phyloP scores from a whole-genome alignment of 2,888 invertebrate genomes.

The Drosophila yooni region DNA sequence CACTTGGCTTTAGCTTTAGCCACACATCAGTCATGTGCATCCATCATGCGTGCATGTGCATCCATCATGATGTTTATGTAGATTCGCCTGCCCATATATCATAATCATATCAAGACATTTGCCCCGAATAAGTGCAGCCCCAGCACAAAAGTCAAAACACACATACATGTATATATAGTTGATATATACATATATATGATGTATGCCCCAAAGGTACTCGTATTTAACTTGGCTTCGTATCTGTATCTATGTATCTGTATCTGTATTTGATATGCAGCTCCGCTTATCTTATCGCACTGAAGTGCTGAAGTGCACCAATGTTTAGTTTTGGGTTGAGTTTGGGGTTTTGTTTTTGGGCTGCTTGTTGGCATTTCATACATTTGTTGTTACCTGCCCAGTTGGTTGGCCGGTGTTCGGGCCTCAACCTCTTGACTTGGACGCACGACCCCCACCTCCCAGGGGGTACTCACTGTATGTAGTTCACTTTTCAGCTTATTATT shows the following conservation, averaged over 20 bases:
- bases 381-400: slow-evolving; percentile 60
- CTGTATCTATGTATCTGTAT: slow-evolving; percentile 20
- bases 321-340: slow-evolving; percentile 44
- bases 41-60: slow-evolving; percentile 56
- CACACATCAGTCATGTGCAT: slow-evolving; percentile 55
- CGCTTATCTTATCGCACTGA: slow-evolving; percentile 63
- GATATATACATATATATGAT: not conserved
- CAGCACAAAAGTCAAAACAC: not conserved
- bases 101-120: slow-evolving; percentile 59
- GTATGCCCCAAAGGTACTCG: slow-evolving; percentile 34
- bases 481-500: slow-evolving; percentile 34
- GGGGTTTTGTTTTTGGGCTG: slow-evolving; percentile 48
- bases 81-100: slow-evolving; percentile 73
- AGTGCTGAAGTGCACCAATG: slow-evolving; percentile 64
- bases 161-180: not conserved
- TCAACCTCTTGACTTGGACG: slow-evolving; percentile 74
- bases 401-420: slow-evolving; percentile 48
- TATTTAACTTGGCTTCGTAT: slow-evolving; percentile 25
- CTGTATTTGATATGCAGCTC: slow-evolving; percentile 56
- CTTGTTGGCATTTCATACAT: slow-evolving; percentile 59
- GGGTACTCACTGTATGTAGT: not conserved
- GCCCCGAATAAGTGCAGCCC: slow-evolving; percentile 44
- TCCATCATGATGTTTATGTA: slow-evolving; percentile 76
- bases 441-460: slow-evolving; percentile 19
- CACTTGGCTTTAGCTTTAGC: not conserved